Base-by-base conservation (phyloP, 2,888 invertebrate genomes). In the Synanthedon myopaeformis region DNA sequence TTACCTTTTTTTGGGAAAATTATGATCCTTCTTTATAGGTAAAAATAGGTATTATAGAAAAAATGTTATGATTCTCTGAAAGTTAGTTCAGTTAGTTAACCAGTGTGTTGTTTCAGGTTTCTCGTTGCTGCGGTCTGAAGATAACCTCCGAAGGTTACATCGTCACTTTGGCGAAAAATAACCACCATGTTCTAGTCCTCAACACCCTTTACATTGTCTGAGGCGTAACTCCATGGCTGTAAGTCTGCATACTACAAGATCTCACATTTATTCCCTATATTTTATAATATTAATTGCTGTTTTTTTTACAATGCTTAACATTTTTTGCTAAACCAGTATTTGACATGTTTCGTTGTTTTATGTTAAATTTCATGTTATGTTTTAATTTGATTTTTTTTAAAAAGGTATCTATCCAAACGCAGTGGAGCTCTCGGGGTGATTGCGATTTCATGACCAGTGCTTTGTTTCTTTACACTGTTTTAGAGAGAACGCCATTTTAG, bases 101-200 rank as follows among this genome's bases (percentile, higher is more conserved):
- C 45, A 1, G 12, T 49, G 17, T 17, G 61, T 80, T 80, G n/a
- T 23, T 23, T 23, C 89, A 98, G 95, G 98, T 98, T 61, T 97
- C 97, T 62, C 95, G 98, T 72, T 98, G 98, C 90, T 98, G 98
- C 81, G 98, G 98, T 60, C 90, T 98, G 74, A 98, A 98, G 89
- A 97, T 98, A 72, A 98, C 98, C 55, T 95, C 96, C 17, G 97
- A 98, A 84, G 98, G 98, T 65, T 97, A 96, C 84, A 95, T 98
- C 69, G 96, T 96, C 66, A 96, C 98, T 62, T 89, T 98, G 88
- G 98, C 98, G 79, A 98, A 98, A 90, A 98, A 98, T 90, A 98
- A 98, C 89, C 98, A 98, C 88, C 97, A 98, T 87, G 98, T 98
- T 74, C 92, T 98, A 85, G 96, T 98, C 81, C 91, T 98, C 86